A percentile compares a stretch with the other conserved stretches of the same genome.
These are phyloP conservation scores for Siphamia tubifer DNA, from an alignment of 2,113 vertebrate species.

Conservation along the genomic window DNA sequence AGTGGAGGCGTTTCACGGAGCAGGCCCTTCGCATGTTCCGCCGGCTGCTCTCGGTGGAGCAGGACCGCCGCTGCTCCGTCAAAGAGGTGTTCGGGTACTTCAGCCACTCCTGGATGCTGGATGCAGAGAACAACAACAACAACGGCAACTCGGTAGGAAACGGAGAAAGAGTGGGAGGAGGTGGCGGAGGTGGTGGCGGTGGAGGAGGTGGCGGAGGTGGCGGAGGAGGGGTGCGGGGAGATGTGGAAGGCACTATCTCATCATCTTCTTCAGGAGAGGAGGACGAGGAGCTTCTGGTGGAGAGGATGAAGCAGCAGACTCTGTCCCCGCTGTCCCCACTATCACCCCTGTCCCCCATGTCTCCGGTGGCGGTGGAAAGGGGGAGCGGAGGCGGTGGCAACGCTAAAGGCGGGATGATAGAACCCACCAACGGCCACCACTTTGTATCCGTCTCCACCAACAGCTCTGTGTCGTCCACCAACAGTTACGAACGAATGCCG, in stretches of 20 bases:
- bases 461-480: constrained; percentile 83
- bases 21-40: constrained; percentile 86
- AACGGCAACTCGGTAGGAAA: constrained; percentile 32
- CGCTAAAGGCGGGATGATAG: constrained; percentile 59
- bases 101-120: constrained; percentile 84
- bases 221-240: constrained; percentile 36
- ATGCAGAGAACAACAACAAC: constrained; percentile 72
- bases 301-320: constrained; percentile 85
- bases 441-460: constrained; percentile 82
- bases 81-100: constrained; percentile 85
- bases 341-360: constrained; percentile 67
- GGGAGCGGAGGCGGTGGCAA: constrained; percentile 50
- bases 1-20: constrained; percentile 85
- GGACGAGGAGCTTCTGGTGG: constrained; percentile 80
- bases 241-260: constrained; percentile 60
- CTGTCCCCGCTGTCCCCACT: constrained; percentile 70
- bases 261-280: constrained; percentile 77
- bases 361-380: constrained; percentile 49
- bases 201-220: constrained; percentile 28
- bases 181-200: constrained; percentile 3
- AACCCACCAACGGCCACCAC: constrained; percentile 63
- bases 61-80: constrained; percentile 82
- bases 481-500: constrained; percentile 81
- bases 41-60: constrained; percentile 82
- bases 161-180: constrained; percentile 19